Percentiles rank a stretch among this genome's conserved stretches.
These are phyloP conservation scores for Sterrhoptilus dennistouni DNA, from an alignment of 2,113 vertebrate species.

Conservation along the genomic window DNA sequence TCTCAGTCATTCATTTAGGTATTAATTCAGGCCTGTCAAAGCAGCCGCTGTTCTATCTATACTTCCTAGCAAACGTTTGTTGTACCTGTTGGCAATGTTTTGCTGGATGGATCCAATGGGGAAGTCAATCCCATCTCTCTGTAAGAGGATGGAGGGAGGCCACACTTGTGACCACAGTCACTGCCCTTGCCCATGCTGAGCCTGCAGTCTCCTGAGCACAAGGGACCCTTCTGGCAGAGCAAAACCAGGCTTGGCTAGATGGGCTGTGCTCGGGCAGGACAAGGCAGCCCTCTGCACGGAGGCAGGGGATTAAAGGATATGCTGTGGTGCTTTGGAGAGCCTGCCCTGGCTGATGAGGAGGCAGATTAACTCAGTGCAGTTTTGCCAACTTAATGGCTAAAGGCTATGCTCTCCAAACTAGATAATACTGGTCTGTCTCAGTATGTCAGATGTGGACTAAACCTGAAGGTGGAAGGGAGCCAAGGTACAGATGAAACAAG, in stretches of 20 bases:
- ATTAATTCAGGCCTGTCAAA: not conserved
- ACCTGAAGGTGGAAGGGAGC: not conserved
- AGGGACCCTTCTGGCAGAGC: not conserved
- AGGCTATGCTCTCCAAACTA: not conserved
- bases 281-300: not conserved
- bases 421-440: not conserved
- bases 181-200: not conserved
- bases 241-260: not conserved
- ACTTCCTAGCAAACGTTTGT: not conserved
- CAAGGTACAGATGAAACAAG: conserved; percentile 22
- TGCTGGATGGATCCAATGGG: not conserved
- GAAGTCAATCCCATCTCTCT: fast-evolving
- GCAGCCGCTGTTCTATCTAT: not conserved
- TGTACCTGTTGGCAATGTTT: not conserved
- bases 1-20: not conserved
- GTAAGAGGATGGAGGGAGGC: not conserved
- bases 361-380: not conserved
- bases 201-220: not conserved
- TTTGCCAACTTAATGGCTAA: not conserved
- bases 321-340: not conserved
- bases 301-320: not conserved
- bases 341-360: not conserved
- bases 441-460: not conserved
- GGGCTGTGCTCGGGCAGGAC: not conserved
- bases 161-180: fast-evolving